Conservation (phyloP, 2,797 vertebrate genomes). For the Cygnus olor region DNA sequence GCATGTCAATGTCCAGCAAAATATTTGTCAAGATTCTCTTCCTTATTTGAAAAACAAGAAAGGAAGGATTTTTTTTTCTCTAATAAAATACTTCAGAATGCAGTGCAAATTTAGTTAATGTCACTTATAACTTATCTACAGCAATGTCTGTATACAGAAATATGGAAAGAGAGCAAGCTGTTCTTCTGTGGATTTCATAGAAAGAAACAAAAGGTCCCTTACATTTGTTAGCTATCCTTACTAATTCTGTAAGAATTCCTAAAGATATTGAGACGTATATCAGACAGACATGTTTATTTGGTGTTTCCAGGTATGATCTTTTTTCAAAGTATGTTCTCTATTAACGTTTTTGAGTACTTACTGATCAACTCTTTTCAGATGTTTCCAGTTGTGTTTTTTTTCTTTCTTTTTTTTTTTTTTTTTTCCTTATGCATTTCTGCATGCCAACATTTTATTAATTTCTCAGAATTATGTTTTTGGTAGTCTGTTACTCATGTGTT, state of each 20-base stretch:
- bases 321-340: constrained; percentile 33
- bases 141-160: neutral
- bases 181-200: neutral
- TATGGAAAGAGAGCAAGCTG: neutral
- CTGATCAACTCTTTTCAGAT: constrained; percentile 39
- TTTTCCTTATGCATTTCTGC: constrained; percentile 1
- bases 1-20: neutral
- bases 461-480: constrained; percentile 32
- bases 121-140: neutral
- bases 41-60: neutral
- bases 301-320: constrained; percentile 33
- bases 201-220: neutral
- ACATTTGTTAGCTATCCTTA: constrained; percentile 20
- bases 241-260: constrained; percentile 35
- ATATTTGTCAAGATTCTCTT: neutral
- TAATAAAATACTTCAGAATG: neutral
- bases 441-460: constrained; percentile 24
- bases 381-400: neutral
- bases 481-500: constrained; percentile 19
- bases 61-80: neutral
- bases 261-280: constrained; percentile 19
- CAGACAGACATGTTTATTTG: constrained; percentile 59
- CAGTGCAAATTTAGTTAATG: neutral
- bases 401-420: neutral
- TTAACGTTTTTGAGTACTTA: neutral